phyloP scores from a whole-genome alignment of 2,888 invertebrate genomes.

The Crematogaster levior region DNA sequence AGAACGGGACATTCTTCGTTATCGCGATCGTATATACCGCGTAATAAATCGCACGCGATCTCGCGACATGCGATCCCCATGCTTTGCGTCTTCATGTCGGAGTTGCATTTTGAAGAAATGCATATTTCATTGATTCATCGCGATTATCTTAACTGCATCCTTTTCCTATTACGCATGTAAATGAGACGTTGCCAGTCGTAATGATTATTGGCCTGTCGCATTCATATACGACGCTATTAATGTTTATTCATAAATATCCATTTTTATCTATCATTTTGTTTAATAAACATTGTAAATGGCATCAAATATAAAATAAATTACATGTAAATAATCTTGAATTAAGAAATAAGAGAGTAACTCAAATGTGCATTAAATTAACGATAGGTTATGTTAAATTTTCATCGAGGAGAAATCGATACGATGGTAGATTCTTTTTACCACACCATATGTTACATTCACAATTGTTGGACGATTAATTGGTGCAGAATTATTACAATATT shows the following conservation, averaged over 20 bases:
- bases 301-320: not conserved
- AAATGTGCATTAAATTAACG: not conserved
- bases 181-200: not conserved
- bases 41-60: constrained; percentile 26
- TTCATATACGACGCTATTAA: not conserved
- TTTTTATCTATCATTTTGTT: not conserved
- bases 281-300: not conserved
- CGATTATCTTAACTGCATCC: constrained; percentile 18
- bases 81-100: not conserved
- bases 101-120: constrained; percentile 19
- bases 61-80: constrained; percentile 2
- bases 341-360: not conserved
- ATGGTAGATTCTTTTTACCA: not conserved
- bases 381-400: not conserved
- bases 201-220: not conserved
- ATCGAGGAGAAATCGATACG: not conserved
- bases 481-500: not conserved
- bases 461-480: not conserved
- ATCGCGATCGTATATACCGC: constrained; percentile 1
- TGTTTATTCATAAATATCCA: not conserved
- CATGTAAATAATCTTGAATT: not conserved
- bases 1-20: constrained; percentile 13
- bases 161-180: not conserved
- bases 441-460: not conserved
- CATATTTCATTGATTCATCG: constrained; percentile 28